Conservation (phyloP, 2,797 vertebrate genomes). For the Rhynchonycteris naso region DNA sequence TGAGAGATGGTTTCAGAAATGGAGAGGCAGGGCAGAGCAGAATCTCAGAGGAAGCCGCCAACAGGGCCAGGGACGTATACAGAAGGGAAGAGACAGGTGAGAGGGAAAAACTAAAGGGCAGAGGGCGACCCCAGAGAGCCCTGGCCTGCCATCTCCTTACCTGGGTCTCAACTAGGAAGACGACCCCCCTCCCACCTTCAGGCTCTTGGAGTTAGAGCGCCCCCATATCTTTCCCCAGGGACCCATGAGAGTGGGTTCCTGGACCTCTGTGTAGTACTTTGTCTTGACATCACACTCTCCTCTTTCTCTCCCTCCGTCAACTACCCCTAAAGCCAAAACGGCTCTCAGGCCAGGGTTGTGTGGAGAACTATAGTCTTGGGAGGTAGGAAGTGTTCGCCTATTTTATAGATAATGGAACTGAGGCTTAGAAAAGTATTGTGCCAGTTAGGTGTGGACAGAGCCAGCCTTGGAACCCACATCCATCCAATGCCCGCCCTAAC, state of each 20-base stretch:
- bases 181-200: not conserved
- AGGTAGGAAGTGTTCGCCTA: not conserved
- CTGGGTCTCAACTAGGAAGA: not conserved
- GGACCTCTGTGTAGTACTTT: too few relatives aligned
- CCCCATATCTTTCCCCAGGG: not conserved
- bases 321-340: not conserved
- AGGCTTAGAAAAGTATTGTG: not conserved
- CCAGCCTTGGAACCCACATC: not conserved
- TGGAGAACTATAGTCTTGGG: not conserved
- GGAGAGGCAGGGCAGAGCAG: not conserved
- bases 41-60: not conserved
- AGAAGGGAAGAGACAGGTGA: not conserved
- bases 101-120: not conserved
- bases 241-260: not conserved
- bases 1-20: not conserved
- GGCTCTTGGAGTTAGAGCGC: not conserved
- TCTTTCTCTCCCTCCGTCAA: not conserved
- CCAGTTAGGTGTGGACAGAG: not conserved
- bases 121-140: not conserved
- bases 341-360: not conserved
- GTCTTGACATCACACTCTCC: not conserved
- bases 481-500: not conserved
- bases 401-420: not conserved
- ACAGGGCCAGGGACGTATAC: not conserved
- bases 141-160: not conserved